Evolutionary conservation across 1,140 invertebrate genomes (phyloP).

Genomic region (Alviniconcha marisindica): DNA sequence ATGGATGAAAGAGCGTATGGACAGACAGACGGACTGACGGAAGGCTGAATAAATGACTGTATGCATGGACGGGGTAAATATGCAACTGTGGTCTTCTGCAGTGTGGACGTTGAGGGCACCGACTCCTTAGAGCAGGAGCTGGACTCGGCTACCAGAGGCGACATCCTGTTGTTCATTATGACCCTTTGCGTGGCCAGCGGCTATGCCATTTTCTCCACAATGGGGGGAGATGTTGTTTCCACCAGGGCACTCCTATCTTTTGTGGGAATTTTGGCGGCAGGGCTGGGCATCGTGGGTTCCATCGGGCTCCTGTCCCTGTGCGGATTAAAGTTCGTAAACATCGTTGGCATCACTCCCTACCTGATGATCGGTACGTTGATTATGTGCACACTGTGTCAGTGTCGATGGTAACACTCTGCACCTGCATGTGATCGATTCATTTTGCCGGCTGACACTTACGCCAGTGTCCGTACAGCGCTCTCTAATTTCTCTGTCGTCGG

Average conservation of each 20-base stretch:
- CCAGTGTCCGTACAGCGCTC: no score
- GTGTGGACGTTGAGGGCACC: not conserved
- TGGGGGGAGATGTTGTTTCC: constrained; percentile 71
- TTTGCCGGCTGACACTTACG: no score
- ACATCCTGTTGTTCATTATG: constrained; percentile 47
- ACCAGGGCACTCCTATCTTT: constrained; percentile 94
- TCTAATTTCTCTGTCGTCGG: no score
- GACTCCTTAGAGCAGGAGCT: not conserved
- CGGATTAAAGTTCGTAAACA: constrained; percentile 95
- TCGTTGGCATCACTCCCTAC: constrained; percentile 95
- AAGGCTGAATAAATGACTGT: not conserved
- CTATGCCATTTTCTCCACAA: constrained; percentile 46
- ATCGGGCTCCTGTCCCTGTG: constrained; percentile 94
- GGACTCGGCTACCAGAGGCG: constrained; percentile 39
- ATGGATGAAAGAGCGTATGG: not conserved
- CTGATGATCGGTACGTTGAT: constrained; percentile 92
- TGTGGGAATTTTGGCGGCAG: constrained; percentile 92
- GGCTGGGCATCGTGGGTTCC: constrained; percentile 91
- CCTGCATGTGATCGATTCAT: no score
- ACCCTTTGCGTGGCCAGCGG: constrained; percentile 48
- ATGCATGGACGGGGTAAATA: not conserved
- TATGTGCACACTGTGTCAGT: no score
- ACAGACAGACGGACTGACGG: not conserved
- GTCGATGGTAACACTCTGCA: no score
- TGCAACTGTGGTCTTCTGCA: no score